Conservation (phyloP, 1,140 invertebrate genomes). For the Drosophila tsacasi region DNA sequence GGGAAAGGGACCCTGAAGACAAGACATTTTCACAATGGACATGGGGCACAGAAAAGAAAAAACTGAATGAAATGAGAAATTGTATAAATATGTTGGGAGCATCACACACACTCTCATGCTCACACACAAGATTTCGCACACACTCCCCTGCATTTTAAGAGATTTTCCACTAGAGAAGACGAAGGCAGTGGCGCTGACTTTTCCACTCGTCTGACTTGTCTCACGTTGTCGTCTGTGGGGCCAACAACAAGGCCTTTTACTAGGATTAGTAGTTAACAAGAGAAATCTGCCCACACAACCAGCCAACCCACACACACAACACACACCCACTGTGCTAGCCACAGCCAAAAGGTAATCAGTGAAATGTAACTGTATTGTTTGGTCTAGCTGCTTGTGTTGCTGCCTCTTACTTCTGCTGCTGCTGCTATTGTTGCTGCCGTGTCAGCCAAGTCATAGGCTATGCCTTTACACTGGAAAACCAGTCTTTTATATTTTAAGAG, state of each 20-base stretch:
- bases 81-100: conserved; percentile 77
- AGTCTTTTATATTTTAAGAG: no score
- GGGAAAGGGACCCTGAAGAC: conserved; percentile 20
- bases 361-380: conserved; percentile 83
- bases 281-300: conserved; percentile 77
- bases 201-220: conserved; percentile 70
- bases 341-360: conserved; percentile 83
- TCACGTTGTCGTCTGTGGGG: conserved; percentile 61
- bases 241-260: conserved; percentile 78
- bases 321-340: conserved; percentile 14
- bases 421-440: conserved; percentile 28
- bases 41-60: conserved; percentile 16
- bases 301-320: conserved; percentile 16
- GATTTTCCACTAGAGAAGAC: conserved; percentile 72
- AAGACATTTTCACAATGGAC: conserved; percentile 54
- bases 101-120: conserved; percentile 45
- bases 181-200: conserved; percentile 63
- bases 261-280: conserved; percentile 83
- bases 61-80: conserved; percentile 79
- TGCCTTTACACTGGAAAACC: background rate
- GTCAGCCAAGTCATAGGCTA: conserved; percentile 63
- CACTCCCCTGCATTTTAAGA: conserved; percentile 67
- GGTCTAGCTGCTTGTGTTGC: conserved; percentile 42
- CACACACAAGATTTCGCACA: conserved; percentile 28
- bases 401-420: background rate